Evolutionary conservation across 1,140 invertebrate genomes (phyloP).

Genomic region (Hermetia illucens): DNA sequence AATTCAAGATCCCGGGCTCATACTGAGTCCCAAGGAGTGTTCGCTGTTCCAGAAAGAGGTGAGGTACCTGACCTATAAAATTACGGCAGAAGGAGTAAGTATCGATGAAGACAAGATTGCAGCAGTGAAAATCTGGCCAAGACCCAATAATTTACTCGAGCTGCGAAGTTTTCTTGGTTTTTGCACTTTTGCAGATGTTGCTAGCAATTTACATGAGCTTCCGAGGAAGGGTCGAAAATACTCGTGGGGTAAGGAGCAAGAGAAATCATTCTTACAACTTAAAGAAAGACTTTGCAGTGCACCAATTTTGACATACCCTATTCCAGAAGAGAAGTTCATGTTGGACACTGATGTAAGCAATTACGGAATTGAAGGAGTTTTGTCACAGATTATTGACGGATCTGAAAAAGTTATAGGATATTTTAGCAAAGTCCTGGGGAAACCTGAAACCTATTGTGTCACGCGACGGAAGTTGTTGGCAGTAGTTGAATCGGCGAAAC

Average conservation of each 20-base stretch:
- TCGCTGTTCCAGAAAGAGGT: not conserved
- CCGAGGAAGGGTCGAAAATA: too few relatives aligned
- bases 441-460: constrained; percentile 20
- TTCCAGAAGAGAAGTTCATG: constrained; percentile 7
- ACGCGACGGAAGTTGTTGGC: constrained; percentile 14
- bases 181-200: constrained; percentile 1
- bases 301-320: constrained; percentile 1
- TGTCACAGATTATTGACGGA: constrained; percentile 12
- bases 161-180: constrained; percentile 4
- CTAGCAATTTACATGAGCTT: too few relatives aligned
- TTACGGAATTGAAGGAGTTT: constrained; percentile 8
- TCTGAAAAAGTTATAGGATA: constrained; percentile 15
- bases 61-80: too few relatives aligned
- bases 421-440: constrained; percentile 18
- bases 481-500: constrained; percentile 11
- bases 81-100: constrained; percentile 2
- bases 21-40: constrained; percentile 1
- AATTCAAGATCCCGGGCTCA: not conserved
- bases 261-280: not conserved
- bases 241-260: not conserved
- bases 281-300: not conserved
- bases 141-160: not conserved
- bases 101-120: constrained; percentile 2
- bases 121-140: not conserved
- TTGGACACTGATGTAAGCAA: constrained; percentile 14